Conservation (phyloP, 2,888 invertebrate genomes). For the Megalurothrips usitatus region DNA sequence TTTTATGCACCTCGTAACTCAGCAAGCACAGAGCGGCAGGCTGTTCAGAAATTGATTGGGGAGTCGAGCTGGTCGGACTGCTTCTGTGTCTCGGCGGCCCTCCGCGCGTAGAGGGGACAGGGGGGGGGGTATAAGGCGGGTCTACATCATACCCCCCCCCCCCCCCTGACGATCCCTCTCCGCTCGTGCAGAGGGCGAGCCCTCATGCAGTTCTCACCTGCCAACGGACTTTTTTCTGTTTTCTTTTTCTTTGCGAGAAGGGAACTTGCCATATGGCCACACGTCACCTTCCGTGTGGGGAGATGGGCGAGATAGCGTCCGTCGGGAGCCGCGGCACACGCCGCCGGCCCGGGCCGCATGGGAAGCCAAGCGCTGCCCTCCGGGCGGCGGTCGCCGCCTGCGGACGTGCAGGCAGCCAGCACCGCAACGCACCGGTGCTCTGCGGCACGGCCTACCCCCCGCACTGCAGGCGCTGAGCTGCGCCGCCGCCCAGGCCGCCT, state of each 20-base stretch:
- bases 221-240: neutral
- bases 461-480: neutral
- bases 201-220: too few species aligned
- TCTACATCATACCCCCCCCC: neutral
- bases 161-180: neutral
- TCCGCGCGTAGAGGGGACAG: neutral
- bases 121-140: neutral
- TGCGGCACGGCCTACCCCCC: neutral
- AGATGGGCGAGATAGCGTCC: too few species aligned
- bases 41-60: conserved; percentile 20
- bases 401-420: neutral
- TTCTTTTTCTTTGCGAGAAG: too few species aligned
- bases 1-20: conserved; percentile 26
- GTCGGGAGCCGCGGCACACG: too few species aligned
- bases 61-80: conserved; percentile 17
- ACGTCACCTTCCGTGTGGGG: too few species aligned
- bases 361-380: neutral
- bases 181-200: too few species aligned
- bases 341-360: too few species aligned
- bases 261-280: too few species aligned
- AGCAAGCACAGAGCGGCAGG: neutral
- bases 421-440: neutral
- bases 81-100: conserved; percentile 3
- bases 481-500: neutral
- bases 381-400: neutral